Evolutionary conservation across 2,888 invertebrate genomes (phyloP).

Genomic region (Penaeus monodon): DNA sequence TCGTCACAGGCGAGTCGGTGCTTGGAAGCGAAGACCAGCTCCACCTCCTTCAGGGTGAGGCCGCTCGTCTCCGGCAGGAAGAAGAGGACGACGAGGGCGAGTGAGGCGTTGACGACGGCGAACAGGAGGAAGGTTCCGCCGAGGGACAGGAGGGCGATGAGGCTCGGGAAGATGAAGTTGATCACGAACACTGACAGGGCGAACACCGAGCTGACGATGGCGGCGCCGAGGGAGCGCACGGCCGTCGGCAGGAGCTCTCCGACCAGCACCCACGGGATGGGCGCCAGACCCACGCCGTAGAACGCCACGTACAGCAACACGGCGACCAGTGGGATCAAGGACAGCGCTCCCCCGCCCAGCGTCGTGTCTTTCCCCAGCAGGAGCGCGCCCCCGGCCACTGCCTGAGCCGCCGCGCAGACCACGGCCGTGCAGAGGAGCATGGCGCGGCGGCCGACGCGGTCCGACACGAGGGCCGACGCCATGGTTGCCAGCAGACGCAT

Average conservation of each 20-base stretch:
- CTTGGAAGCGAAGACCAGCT: constrained; percentile 3
- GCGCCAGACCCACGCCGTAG: constrained; percentile 62
- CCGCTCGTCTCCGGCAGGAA: constrained; percentile 57
- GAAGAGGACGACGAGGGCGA: constrained; percentile 26
- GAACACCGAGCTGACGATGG: constrained; percentile 40
- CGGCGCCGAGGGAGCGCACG: constrained; percentile 57
- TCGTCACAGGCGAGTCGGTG: too few relatives aligned
- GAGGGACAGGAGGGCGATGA: constrained; percentile 32
- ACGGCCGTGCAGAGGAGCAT: constrained; percentile 67
- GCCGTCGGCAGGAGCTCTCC: constrained; percentile 64
- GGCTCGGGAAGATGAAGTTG: constrained; percentile 37
- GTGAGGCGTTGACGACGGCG: constrained; percentile 15
- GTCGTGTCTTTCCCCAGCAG: not conserved
- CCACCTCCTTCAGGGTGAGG: constrained; percentile 47
- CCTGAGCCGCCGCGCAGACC: constrained; percentile 43
- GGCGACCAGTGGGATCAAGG: constrained; percentile 68
- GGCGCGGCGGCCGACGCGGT: constrained; percentile 69
- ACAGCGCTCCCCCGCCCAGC: constrained; percentile 54
- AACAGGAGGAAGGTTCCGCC: constrained; percentile 38
- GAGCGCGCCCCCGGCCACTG: constrained; percentile 31
- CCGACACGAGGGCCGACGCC: constrained; percentile 68
- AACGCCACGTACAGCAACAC: constrained; percentile 62
- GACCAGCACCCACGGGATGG: constrained; percentile 57
- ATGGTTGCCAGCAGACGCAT: constrained; percentile 66
- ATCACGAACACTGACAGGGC: constrained; percentile 38